Evolutionary conservation across 30 jellyfish, hydroid and myxozoan genomes (phyloP), one percentile per base, ranked within the genome.

Genomic region (Sanderia malayensis): DNA sequence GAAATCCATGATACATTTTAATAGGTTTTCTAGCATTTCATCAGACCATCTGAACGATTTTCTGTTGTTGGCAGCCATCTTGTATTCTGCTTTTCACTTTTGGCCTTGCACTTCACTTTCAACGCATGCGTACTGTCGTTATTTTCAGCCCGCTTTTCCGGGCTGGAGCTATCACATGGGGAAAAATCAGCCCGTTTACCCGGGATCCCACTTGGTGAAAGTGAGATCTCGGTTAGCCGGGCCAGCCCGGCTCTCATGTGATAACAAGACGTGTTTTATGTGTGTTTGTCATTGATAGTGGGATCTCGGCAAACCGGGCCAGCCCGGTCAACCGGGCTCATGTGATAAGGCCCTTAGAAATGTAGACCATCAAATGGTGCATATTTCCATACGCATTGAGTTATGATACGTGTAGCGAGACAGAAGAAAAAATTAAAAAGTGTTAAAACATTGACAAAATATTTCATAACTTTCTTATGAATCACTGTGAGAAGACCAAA

Each of bases 231-330:
- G 71, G 71, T 13, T 61, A 17, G 26, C 74, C 74, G 22, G 53
- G 74, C 74, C 37, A 61, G 55, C 74, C 74, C n/a, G 53, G 46
- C 37, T 61, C 46, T 61, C 74, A 7, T 61, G 37, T 61, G 74
- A 61, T 28, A 61, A 31, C 74, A 23, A 59, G 52, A 4, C 26
- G 55, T 46, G 22, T 61, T 28, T 61, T 61, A 23, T 8, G 27
- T 26, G 55, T 24, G 22, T 61, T 25, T 61, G 74, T 26, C 55
- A 23, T 20, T 28, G 37, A 24, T n/a, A 52, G 46, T 30, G 52
- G 30, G 74, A 61, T 30, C 74, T 61, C 55, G 74, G 74, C 74
- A 61, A 61, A 61, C 2, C 74, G 55, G 74, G 74, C 74, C 37
- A 28, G 53, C 74, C 74, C 20, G 57, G 74, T 61, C 19, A 7